Conservation (phyloP, 1,140 invertebrate species). For the Aphidius ervi region DNA sequence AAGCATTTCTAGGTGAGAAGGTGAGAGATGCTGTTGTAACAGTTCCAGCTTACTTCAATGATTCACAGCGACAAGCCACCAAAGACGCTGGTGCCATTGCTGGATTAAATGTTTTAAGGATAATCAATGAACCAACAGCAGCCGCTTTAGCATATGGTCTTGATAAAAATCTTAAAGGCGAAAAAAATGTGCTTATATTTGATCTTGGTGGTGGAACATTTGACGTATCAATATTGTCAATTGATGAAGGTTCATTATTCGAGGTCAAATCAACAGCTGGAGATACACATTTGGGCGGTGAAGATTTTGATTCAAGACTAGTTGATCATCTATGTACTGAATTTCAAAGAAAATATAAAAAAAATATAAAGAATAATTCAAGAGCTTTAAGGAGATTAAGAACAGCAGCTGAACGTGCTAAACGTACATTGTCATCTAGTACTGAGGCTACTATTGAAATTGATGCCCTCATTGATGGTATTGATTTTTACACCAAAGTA, state of each 20-base stretch:
- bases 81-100: constrained; percentile 65
- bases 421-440: constrained; percentile 58
- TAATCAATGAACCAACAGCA: constrained; percentile 75
- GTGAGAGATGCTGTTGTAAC: constrained; percentile 56
- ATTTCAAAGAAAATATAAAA: constrained; percentile 56
- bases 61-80: constrained; percentile 64
- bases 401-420: constrained; percentile 62
- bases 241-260: constrained; percentile 78
- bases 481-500: constrained; percentile 62
- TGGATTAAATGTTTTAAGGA: constrained; percentile 72
- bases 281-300: constrained; percentile 71
- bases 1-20: constrained; percentile 52
- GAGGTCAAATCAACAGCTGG: constrained; percentile 78
- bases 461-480: constrained; percentile 56
- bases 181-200: constrained; percentile 70
- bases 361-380: constrained; percentile 50
- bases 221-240: constrained; percentile 83
- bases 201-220: constrained; percentile 74
- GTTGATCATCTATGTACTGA: constrained; percentile 67
- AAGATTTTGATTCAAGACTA: constrained; percentile 81
- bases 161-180: constrained; percentile 73
- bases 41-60: constrained; percentile 70
- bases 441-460: constrained; percentile 58
- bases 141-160: constrained; percentile 75
- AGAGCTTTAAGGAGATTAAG: constrained; percentile 59